A percentile compares a stretch with the other conserved stretches of the same genome.
These are phyloP conservation scores for Baccha elongata DNA, from an alignment of 2,888 invertebrate genomes.

Conservation along the genomic window DNA sequence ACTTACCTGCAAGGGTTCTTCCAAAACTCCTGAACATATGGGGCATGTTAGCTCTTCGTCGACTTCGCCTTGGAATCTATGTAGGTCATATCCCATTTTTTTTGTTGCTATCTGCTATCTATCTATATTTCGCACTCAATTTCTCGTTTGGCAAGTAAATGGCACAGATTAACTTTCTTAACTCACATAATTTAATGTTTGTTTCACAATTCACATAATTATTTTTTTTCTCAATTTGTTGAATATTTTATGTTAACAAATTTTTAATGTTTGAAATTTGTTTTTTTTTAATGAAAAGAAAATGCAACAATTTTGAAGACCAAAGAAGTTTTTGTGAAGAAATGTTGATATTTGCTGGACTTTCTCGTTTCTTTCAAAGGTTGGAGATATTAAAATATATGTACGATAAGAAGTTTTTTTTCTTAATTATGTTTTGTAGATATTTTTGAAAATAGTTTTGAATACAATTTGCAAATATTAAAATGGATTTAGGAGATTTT, in stretches of 20 bases:
- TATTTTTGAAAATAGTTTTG: not conserved
- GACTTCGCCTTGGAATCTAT: slow-evolving; percentile 96
- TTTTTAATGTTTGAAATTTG: not conserved
- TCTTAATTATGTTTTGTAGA: not conserved
- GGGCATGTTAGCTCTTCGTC: slow-evolving; percentile 98
- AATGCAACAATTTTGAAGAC: slow-evolving; percentile 27
- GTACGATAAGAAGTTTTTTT: too few species aligned
- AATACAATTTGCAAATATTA: not conserved
- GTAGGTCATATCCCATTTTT: slow-evolving; percentile 96
- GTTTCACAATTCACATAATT: not conserved
- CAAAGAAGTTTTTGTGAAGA: not conserved
- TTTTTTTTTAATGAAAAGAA: not conserved
- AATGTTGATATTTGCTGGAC: not conserved
- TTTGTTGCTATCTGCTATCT: slow-evolving; percentile 17
- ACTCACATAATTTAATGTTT: slow-evolving; percentile 40
- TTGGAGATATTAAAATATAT: not conserved
- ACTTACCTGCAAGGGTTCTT: slow-evolving; percentile 95
- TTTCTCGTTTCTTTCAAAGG: not conserved
- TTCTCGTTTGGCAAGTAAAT: slow-evolving; percentile 50
- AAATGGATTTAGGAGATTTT: not conserved
- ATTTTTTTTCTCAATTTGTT: too few species aligned
- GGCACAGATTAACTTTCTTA: slow-evolving; percentile 28
- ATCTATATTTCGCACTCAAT: slow-evolving; percentile 27
- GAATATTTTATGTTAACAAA: not conserved
- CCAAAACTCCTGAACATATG: slow-evolving; percentile 97